Percentiles rank a stretch among this genome's conserved stretches.
These are phyloP conservation scores for Blastomussa wellsi DNA, from an alignment of 92 coral and sea anemone genomes.

Conservation along the genomic window DNA sequence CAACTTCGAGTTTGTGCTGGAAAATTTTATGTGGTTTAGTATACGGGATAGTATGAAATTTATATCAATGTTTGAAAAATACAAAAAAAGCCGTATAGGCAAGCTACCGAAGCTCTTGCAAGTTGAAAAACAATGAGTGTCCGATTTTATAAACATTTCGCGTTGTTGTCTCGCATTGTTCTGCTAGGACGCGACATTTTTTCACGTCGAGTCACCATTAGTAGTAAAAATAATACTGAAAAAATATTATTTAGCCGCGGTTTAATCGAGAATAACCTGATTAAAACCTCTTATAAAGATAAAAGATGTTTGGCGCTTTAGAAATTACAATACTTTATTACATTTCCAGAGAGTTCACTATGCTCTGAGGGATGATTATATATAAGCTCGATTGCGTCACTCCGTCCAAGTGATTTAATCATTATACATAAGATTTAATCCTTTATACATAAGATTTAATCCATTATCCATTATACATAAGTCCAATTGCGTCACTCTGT, in stretches of 20 bases:
- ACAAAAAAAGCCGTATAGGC: no score
- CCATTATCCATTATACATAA: no score
- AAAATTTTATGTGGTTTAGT: no score
- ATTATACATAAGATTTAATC: no score
- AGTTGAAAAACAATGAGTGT: neutral
- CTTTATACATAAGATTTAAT: no score
- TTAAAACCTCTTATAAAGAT: neutral
- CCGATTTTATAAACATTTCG: neutral
- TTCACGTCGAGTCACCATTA: neutral
- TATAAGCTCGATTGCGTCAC: neutral
- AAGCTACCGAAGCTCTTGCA: neutral
- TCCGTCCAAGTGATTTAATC: neutral
- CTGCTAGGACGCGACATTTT: neutral
- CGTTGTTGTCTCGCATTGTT: neutral
- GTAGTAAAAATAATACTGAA: neutral
- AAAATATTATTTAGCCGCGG: neutral
- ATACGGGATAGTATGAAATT: no score
- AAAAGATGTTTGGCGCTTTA: neutral
- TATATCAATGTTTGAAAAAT: no score
- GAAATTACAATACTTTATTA: neutral
- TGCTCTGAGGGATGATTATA: neutral
- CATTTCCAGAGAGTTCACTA: neutral
- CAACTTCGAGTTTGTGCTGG: no score
- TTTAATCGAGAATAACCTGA: neutral
- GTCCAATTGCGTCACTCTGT: neutral